Evolutionary conservation across 1,140 invertebrate species (phyloP).

Genomic region (Phymastichus coffea): DNA sequence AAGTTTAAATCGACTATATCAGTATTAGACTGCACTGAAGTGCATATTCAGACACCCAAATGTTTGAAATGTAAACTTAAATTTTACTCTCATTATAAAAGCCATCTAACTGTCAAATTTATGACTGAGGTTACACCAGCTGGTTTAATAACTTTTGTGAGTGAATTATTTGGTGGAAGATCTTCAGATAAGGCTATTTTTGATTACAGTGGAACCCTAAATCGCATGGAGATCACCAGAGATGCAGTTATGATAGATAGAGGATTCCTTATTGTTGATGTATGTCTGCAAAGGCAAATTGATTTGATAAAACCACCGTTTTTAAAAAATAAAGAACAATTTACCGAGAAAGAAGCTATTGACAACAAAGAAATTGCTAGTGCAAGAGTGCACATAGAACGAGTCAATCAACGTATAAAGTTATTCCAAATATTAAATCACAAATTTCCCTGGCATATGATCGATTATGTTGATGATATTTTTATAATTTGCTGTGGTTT

Average conservation of each 20-base stretch:
- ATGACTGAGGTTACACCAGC: conserved; percentile 35
- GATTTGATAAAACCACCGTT: neutral
- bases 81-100: conserved; percentile 41
- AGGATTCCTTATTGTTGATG: neutral
- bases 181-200: conserved; percentile 36
- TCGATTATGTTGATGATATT: neutral
- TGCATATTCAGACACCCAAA: conserved; percentile 5
- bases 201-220: conserved; percentile 31
- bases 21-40: neutral
- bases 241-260: conserved; percentile 2
- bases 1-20: neutral
- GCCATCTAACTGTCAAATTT: conserved; percentile 40
- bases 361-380: neutral
- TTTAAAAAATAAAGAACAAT: conserved; percentile 8
- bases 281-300: neutral
- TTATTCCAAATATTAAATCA: neutral
- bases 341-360: conserved; percentile 1
- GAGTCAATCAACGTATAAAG: neutral
- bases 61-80: conserved; percentile 30
- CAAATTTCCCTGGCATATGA: neutral
- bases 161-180: conserved; percentile 23
- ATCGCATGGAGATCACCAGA: conserved; percentile 1
- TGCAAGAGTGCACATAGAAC: conserved; percentile 4
- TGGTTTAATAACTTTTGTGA: conserved; percentile 32
- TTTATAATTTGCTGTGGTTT: neutral